Base-by-base conservation (phyloP, 2,888 invertebrate species). In the Crematogaster levior region DNA sequence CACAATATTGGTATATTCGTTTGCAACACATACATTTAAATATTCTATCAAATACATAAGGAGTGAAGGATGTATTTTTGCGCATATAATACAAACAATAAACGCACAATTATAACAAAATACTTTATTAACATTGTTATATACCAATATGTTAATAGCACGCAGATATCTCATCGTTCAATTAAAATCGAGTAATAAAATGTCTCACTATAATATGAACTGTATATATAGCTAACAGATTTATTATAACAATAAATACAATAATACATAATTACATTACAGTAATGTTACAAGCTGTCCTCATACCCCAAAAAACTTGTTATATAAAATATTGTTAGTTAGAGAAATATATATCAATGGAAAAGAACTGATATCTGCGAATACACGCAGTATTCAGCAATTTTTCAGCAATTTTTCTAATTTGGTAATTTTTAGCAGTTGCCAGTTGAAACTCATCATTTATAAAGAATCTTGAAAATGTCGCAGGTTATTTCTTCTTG, bases 181-280 rank as follows among this genome's bases (percentile, higher is more conserved):
- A n/a, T 34, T 46, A 60, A 10, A 56, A 12, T 56, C 12, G 15
- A 46, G 40, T 43, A 73, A 73, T 60, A 60, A 73, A 21, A 46
- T 46, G 30, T 60, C 27, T 73, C 15, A n/a, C 5, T 21, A 70
- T 40, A 40, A 43, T 43, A 43, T 51, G 48, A 51, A 51, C 4
- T 43, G 15, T 73, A 30, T 70, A 24, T 70, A 46, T 40, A 40
- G 37, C 21, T 61, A 60, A 74, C 60, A 60, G 15, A 3, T 63
- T 75, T 75, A 75, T 75, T 74, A 63, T 37, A 75, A 75, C 30
- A 51, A 75, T 75, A 63, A 75, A 75, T 63, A 51, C n/a, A 75
- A 40, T 75, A 63, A 60, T 75, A 60, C 61, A 61, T 61, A 65
- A 43, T 63, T 37, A 74, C 34, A 74, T 74, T 46, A 27, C n/a